These are phyloP conservation scores for Mionectes macconnelli DNA, from an alignment of 2,113 vertebrate genomes.

Conservation along the genomic window DNA sequence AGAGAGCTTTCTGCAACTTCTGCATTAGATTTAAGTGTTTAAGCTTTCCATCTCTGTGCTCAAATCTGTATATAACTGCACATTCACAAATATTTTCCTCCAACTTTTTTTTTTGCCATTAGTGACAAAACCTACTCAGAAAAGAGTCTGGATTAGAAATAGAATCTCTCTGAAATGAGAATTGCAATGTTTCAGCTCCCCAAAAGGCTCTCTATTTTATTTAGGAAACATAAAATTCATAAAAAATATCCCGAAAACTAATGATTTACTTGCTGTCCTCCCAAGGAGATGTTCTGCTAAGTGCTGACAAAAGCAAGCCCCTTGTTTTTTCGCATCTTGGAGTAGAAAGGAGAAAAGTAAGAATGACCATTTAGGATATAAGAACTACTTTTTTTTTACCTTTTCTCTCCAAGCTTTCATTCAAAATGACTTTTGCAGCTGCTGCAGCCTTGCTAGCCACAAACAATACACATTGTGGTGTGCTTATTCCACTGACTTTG, in stretches of 20 bases:
- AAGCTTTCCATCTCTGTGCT: not conserved
- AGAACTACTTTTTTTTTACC: not conserved
- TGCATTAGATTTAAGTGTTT: not conserved
- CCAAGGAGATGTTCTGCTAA: not conserved
- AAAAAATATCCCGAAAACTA: not conserved
- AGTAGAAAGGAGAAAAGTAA: not conserved
- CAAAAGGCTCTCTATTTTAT: not conserved
- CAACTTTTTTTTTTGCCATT: not conserved
- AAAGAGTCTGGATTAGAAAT: not conserved
- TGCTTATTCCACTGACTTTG: not conserved
- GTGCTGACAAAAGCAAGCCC: not conserved
- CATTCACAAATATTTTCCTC: not conserved
- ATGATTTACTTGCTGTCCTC: not conserved
- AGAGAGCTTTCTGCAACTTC: not conserved
- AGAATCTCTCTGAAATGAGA: not conserved
- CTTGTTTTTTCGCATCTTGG: not conserved
- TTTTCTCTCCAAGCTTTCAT: not conserved
- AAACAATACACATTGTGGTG: rapidly evolving
- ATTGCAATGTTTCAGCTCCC: not conserved
- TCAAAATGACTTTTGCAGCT: not conserved
- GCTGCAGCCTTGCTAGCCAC: not conserved
- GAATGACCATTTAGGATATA: not conserved
- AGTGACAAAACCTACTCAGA: not conserved
- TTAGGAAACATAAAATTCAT: not conserved
- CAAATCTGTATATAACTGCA: not conserved